Conservation (phyloP, 2,888 invertebrate species). For the Beris morrisii region DNA sequence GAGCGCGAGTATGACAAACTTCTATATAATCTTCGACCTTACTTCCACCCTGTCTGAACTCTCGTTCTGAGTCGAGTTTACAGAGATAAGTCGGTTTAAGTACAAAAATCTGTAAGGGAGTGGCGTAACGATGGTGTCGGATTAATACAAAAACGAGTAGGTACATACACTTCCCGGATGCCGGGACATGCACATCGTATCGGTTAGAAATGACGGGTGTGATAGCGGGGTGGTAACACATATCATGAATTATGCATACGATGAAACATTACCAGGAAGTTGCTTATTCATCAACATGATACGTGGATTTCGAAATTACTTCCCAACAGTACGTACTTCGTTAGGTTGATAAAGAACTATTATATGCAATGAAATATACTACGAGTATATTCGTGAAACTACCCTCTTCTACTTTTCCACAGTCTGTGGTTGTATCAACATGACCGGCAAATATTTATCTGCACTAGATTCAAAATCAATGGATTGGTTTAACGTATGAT, state of each 20-base stretch:
- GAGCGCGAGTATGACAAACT: too few species aligned
- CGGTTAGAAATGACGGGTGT: too few species aligned
- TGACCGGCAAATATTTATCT: slow-evolving; percentile 30
- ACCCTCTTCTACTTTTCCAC: not conserved
- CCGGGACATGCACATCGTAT: too few species aligned
- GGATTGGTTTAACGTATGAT: slow-evolving; percentile 8
- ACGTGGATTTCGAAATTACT: slow-evolving; percentile 31
- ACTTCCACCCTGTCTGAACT: too few species aligned
- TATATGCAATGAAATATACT: not conserved
- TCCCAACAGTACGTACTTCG: not conserved
- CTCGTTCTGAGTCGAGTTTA: slow-evolving; percentile 6
- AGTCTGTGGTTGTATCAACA: slow-evolving; percentile 19
- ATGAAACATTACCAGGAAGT: slow-evolving; percentile 35
- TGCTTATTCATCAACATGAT: slow-evolving; percentile 37
- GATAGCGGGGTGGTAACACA: slow-evolving; percentile 8
- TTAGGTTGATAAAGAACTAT: slow-evolving; percentile 14
- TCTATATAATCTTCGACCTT: too few species aligned
- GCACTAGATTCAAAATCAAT: slow-evolving; percentile 18
- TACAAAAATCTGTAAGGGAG: slow-evolving; percentile 9
- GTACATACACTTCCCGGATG: too few species aligned
- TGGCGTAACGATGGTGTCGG: slow-evolving; percentile 23
- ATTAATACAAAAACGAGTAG: slow-evolving; percentile 7
- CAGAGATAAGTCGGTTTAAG: slow-evolving; percentile 17
- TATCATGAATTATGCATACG: slow-evolving; percentile 37
- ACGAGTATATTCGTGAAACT: not conserved